Evolutionary conservation across 2,888 invertebrate species (phyloP).

Genomic region (Tetragonula carbonaria): DNA sequence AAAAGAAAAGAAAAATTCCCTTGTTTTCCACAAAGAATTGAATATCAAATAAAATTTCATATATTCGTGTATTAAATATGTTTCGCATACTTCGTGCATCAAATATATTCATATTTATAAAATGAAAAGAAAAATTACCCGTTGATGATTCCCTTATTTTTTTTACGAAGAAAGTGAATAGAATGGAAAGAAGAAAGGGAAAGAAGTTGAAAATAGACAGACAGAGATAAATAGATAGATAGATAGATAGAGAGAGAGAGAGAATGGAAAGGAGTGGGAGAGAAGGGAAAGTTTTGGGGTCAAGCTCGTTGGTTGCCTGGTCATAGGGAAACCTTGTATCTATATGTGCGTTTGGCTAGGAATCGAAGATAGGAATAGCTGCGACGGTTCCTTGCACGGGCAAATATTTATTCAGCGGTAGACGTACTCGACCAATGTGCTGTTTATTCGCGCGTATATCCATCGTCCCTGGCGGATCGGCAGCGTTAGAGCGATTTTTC

Average conservation of each 20-base stretch:
- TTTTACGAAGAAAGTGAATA: too few relatives aligned
- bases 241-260: too few relatives aligned
- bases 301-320: slow-evolving; percentile 20
- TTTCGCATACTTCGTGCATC: too few relatives aligned
- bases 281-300: slow-evolving; percentile 10
- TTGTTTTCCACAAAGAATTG: too few relatives aligned
- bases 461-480: slow-evolving; percentile 71
- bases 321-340: slow-evolving; percentile 30
- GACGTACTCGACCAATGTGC: slow-evolving; percentile 66
- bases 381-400: slow-evolving; percentile 66
- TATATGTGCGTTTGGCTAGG: slow-evolving; percentile 55
- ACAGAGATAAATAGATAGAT: not conserved
- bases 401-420: slow-evolving; percentile 80
- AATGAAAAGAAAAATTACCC: too few relatives aligned
- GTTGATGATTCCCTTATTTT: too few relatives aligned
- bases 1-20: too few relatives aligned
- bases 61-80: too few relatives aligned
- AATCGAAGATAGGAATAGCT: slow-evolving; percentile 76
- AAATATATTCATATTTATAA: too few relatives aligned
- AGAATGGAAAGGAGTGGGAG: not conserved
- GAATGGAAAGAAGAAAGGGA: not conserved
- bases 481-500: slow-evolving; percentile 54
- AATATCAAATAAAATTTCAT: too few relatives aligned
- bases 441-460: slow-evolving; percentile 79
- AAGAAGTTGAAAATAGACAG: not conserved